Evolutionary conservation across 1,140 invertebrate species (phyloP), one percentile per base, ranked within the genome.

Genomic region (Thalassaphorura encarpata): DNA sequence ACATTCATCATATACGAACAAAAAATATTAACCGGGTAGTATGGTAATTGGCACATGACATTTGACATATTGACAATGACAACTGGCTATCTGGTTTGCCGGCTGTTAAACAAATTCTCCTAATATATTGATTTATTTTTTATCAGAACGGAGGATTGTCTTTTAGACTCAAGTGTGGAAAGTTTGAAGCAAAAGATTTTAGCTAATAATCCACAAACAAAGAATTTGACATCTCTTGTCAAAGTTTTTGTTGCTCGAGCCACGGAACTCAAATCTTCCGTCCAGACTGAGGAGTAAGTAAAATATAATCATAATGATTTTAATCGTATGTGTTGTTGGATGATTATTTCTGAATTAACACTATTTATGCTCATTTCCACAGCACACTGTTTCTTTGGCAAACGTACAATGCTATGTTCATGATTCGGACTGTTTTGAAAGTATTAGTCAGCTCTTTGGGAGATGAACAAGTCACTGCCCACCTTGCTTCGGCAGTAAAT

Each of bases 361-460:
- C n/a, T n/a, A n/a, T n/a, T n/a, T n/a, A n/a, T n/a, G n/a, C n/a
- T n/a, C n/a, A n/a, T 61, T 61, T 58, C 78, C 81, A 51, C 72
- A 95, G 89, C 70, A 86, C 85, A 62, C 82, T 94, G 72, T 84
- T 92, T 64, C 83, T 87, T 43, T 97, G 92, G 90, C 93, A 97
- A 72, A 84, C 89, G 0, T 90, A 88, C 69, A 97, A 97, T 75
- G 87, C 88, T 0, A 71, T 98, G 28, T 94, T 96, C 67, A 84
- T 95, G 19, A 81, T 97, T 54, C 78, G 93, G 52, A 85, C 83
- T 64, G 78, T 94, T 52, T 80, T 84, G 52, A 97, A 95, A 71
- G 95, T 89, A 71, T 78, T 96, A 40, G 83, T 93, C 13, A 85
- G 87, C 70, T 83, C 79, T 49, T 76, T 84, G 2, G 80, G 80